Percentiles rank a stretch among this genome's conserved stretches.
These are phyloP conservation scores for Gandaritis pyraliata DNA, from an alignment of 2,888 invertebrate species.

Conservation along the genomic window DNA sequence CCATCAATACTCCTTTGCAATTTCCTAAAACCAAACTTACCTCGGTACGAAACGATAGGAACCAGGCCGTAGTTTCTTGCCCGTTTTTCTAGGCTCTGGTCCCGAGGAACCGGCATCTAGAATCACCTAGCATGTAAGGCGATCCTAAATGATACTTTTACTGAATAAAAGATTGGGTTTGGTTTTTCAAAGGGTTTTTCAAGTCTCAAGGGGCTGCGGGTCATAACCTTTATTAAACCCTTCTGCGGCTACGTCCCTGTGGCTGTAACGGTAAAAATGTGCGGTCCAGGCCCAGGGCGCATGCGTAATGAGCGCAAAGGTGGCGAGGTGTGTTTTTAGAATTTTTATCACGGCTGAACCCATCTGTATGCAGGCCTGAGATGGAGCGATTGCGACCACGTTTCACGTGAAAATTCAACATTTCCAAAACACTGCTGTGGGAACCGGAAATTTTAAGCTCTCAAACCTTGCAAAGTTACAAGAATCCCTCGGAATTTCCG, in stretches of 20 bases:
- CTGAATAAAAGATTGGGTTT: too few species aligned
- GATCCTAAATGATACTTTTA: too few species aligned
- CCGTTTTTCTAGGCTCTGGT: too few species aligned
- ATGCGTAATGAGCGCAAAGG: conserved; percentile 52
- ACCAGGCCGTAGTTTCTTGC: too few species aligned
- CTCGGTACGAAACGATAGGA: too few species aligned
- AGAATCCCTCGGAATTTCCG: background rate
- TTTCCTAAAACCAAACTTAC: too few species aligned
- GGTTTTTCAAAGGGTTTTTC: too few species aligned
- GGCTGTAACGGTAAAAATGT: conserved; percentile 41
- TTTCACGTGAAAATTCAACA: conserved; percentile 32
- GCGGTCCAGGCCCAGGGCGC: conserved; percentile 46
- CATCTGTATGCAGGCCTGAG: conserved; percentile 44
- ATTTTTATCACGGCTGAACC: conserved; percentile 50
- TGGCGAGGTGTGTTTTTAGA: conserved; percentile 48
- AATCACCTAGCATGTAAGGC: too few species aligned
- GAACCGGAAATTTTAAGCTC: conserved; percentile 13
- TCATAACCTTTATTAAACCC: too few species aligned
- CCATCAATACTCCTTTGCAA: too few species aligned
- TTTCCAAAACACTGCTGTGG: conserved; percentile 22
- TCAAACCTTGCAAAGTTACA: conserved; percentile 1
- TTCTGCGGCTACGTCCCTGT: conserved; percentile 12
- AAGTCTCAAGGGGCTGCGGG: too few species aligned
- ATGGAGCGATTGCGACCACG: conserved; percentile 32
- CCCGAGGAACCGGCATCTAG: too few species aligned